phyloP scores from a whole-genome alignment of 1,140 invertebrate genomes.

The Drosophila ficusphila region DNA sequence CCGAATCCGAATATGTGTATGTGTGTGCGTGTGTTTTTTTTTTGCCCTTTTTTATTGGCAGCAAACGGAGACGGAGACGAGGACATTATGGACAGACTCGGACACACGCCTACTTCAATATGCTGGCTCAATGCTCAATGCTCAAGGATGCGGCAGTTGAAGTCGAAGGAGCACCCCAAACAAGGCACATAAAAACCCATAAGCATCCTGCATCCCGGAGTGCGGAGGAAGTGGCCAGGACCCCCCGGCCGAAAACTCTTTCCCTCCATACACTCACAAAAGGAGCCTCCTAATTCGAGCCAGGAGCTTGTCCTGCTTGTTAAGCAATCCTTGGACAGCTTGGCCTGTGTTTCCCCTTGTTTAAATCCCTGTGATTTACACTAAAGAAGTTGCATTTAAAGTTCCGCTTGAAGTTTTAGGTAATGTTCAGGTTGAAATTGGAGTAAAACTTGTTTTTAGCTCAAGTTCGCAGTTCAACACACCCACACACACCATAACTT shows the following conservation, averaged over 20 bases:
- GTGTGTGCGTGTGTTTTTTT: constrained; percentile 15
- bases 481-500: no score
- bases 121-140: constrained; percentile 50
- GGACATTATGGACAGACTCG: constrained; percentile 59
- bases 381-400: not conserved
- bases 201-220: constrained; percentile 49
- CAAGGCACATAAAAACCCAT: constrained; percentile 79
- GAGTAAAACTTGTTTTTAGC: not conserved
- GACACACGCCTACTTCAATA: constrained; percentile 76
- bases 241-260: constrained; percentile 20
- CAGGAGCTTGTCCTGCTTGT: constrained; percentile 29
- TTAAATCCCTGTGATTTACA: constrained; percentile 9
- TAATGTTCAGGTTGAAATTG: not conserved
- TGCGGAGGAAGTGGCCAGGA: constrained; percentile 13
- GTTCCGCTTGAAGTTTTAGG: not conserved
- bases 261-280: constrained; percentile 2
- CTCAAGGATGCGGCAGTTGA: constrained; percentile 34
- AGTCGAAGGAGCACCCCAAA: constrained; percentile 49
- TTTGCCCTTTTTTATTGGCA: constrained; percentile 61
- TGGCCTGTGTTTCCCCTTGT: not conserved
- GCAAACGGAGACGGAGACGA: constrained; percentile 25
- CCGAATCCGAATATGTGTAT: not conserved
- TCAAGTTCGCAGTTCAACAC: not conserved
- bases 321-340: constrained; percentile 12
- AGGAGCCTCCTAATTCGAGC: constrained; percentile 14